Percentiles rank a stretch among this genome's conserved stretches.
These are phyloP conservation scores for Eleginops maclovinus DNA, from an alignment of 2,113 vertebrate genomes.

Conservation along the genomic window DNA sequence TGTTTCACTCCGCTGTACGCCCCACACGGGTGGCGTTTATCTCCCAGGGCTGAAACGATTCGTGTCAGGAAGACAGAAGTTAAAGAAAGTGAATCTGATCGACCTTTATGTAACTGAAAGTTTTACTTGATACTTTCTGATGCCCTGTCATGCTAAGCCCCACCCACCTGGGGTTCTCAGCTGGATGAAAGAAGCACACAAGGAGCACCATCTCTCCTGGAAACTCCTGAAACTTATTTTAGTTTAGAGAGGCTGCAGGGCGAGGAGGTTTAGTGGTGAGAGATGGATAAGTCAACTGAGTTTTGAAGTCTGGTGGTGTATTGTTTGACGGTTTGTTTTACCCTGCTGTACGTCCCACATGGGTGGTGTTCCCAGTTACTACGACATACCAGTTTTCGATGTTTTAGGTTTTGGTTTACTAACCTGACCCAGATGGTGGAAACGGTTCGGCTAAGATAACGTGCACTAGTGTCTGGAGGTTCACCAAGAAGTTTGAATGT, in stretches of 20 bases:
- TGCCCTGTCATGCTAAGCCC: neutral
- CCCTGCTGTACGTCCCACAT: slow-evolving; percentile 15
- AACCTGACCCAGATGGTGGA: too few species aligned
- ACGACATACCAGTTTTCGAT: too few species aligned
- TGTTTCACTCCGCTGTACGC: neutral
- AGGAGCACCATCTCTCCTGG: neutral
- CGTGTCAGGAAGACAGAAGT: neutral
- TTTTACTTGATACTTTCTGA: neutral
- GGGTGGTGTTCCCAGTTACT: neutral
- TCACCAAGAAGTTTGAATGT: slow-evolving; percentile 1
- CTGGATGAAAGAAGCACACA: neutral
- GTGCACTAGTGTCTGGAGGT: neutral
- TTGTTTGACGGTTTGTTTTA: slow-evolving; percentile 18
- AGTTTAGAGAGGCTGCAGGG: too few species aligned
- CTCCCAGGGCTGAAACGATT: neutral
- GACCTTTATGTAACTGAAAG: neutral
- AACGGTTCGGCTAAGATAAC: neutral
- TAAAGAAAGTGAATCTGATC: neutral
- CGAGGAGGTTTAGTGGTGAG: neutral
- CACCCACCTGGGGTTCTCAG: slow-evolving; percentile 9
- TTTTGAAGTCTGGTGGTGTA: neutral
- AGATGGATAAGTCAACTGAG: neutral
- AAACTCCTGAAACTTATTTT: neutral
- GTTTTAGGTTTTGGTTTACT: too few species aligned
- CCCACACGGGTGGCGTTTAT: slow-evolving; percentile 20